Evolutionary conservation across 2,797 vertebrate species (phyloP), one percentile per base, ranked within the genome.

Genomic region (Darevskia mixta): DNA sequence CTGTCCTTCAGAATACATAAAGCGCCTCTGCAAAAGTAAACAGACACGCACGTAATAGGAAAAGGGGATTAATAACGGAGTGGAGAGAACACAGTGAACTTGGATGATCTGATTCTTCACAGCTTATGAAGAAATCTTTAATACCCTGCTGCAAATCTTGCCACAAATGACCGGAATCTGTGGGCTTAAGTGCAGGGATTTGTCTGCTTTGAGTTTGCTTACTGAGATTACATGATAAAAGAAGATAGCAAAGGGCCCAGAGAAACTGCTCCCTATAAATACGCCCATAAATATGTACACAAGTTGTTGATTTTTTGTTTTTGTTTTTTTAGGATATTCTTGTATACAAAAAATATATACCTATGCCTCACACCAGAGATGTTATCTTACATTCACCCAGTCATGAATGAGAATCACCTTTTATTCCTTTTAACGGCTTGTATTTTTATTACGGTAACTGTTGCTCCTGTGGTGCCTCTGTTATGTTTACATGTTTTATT

Each of bases 11-110:
- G 87, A 93, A 85, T 89, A 91, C 83, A 75, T 87, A 84, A 87
- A 89, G 90, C n/a, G 4, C 89, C 69, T 43, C 85, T 88, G 83
- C 85, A 69, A 94, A 94, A 85, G 88, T 88, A 91, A 83, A 43
- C 84, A 72, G 92, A 88, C n/a, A 76, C 2, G 25, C n/a, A 89
- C 82, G 32, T 85, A 83, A 93, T 10, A 83, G 93, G 88, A 90
- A 55, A 35, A 23, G 5, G 69, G 89, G 95, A 95, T 94, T 93
- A 94, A 90, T 85, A 94, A 83, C 82, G 88, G 89, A 58, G 89
- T 88, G 94, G 90, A 93, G 87, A 90, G 92, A 94, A 93, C 0
- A 78, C 41, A 58, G 89, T 93, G 91, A 90, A 93, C 91, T 91
- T 87, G 90, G 90, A 73, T 86, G 83, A 90, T 90, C 71, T 93